Conservation (phyloP, 2,113 vertebrate genomes). For the Cyprinodon variegatus region DNA sequence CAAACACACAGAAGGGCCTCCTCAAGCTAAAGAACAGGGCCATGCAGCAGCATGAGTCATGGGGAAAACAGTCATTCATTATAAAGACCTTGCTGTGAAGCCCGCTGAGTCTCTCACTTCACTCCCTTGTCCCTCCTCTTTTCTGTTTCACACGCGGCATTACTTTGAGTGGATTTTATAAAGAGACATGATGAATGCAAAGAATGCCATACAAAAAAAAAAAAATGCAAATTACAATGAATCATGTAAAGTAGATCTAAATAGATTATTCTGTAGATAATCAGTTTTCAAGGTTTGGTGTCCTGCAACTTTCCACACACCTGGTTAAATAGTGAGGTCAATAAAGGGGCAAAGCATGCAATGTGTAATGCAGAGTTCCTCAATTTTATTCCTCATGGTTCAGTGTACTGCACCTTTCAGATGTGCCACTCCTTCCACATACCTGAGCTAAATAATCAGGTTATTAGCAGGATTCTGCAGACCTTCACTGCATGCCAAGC, state of each 20-base stretch:
- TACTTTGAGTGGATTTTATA: constrained; percentile 35
- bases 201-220: constrained; percentile 14
- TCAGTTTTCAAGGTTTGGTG: not conserved
- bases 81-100: constrained; percentile 70
- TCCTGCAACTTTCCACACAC: too few relatives aligned
- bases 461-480: too few relatives aligned
- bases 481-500: too few relatives aligned
- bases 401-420: too few relatives aligned
- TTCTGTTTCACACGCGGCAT: constrained; percentile 27
- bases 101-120: not conserved
- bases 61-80: constrained; percentile 47
- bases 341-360: too few relatives aligned
- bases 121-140: not conserved
- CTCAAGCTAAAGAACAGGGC: constrained; percentile 41
- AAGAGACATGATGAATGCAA: constrained; percentile 18
- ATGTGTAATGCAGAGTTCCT: too few relatives aligned
- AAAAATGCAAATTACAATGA: not conserved
- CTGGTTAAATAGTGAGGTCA: too few relatives aligned
- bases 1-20: constrained; percentile 55
- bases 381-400: not conserved
- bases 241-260: not conserved
- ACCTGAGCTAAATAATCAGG: too few relatives aligned
- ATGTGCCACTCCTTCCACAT: too few relatives aligned
- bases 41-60: constrained; percentile 64
- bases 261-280: not conserved